Evolutionary conservation across 2,113 vertebrate species (phyloP).

Genomic region (Sigmodon hispidus): DNA sequence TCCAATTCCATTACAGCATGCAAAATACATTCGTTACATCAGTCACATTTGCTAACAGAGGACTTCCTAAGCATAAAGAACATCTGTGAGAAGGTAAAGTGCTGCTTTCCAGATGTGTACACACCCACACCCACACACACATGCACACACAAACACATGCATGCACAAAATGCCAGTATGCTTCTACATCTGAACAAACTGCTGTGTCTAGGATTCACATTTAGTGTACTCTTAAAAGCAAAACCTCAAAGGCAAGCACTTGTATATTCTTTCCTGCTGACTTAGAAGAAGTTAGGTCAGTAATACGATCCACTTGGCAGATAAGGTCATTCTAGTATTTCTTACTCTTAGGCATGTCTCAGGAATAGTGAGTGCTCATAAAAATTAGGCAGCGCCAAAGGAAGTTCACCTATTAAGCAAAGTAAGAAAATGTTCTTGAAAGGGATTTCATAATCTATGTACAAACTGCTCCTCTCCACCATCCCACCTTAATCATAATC

Average conservation of each 20-base stretch:
- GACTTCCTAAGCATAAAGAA: slow-evolving; percentile 42
- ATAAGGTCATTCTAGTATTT: neutral
- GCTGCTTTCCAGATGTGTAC: neutral
- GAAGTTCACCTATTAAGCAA: neutral
- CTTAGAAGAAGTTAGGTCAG: neutral
- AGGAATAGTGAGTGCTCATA: neutral
- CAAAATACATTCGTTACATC: slow-evolving; percentile 39
- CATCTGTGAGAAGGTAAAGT: neutral
- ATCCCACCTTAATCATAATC: neutral
- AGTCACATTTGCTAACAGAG: slow-evolving; percentile 16
- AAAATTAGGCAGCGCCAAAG: neutral
- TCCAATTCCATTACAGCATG: slow-evolving; percentile 35
- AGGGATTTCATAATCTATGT: neutral
- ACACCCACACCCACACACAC: neutral
- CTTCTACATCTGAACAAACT: neutral
- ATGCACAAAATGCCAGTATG: neutral
- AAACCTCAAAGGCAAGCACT: neutral
- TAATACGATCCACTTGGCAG: neutral
- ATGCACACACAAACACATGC: neutral
- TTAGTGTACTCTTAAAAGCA: neutral
- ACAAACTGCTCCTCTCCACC: neutral
- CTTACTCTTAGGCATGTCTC: neutral
- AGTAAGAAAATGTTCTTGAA: neutral
- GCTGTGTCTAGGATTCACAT: neutral
- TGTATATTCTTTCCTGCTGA: neutral